Evolutionary conservation across 2,888 invertebrate genomes (phyloP).

Genomic region (Pteria penguin): DNA sequence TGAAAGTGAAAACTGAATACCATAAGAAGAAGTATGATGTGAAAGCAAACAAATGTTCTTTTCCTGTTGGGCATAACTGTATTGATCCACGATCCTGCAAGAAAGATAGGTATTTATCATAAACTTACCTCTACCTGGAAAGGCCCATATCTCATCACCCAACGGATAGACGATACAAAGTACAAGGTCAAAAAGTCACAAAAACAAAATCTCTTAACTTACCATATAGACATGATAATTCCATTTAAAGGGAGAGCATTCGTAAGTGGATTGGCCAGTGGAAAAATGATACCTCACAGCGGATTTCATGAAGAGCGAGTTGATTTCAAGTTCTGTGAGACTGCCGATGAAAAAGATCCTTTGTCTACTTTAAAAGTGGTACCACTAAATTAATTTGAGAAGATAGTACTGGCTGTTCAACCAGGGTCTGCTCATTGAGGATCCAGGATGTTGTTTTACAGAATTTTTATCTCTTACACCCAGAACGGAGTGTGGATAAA

Average conservation of each 20-base stretch:
- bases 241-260: slow-evolving; percentile 32
- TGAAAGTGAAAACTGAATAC: slow-evolving; percentile 33
- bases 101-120: slow-evolving; percentile 33
- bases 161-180: slow-evolving; percentile 37
- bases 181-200: slow-evolving; percentile 31
- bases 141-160: slow-evolving; percentile 39
- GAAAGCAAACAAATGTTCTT: slow-evolving; percentile 32
- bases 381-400: too few relatives aligned
- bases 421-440: too few relatives aligned
- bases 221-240: slow-evolving; percentile 37
- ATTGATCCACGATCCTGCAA: slow-evolving; percentile 36
- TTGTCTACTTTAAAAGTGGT: too few relatives aligned
- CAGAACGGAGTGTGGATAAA: too few relatives aligned
- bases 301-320: too few relatives aligned
- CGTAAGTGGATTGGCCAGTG: slow-evolving; percentile 26
- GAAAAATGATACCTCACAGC: background rate
- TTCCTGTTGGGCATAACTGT: slow-evolving; percentile 34
- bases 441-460: too few relatives aligned
- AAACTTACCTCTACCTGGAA: slow-evolving; percentile 46
- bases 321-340: too few relatives aligned
- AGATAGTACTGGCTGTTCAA: too few relatives aligned
- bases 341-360: too few relatives aligned
- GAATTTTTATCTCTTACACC: too few relatives aligned
- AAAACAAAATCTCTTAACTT: slow-evolving; percentile 15
- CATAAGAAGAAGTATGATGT: slow-evolving; percentile 48